These are phyloP conservation scores for Danio jaintianensis DNA, from an alignment of 2,797 vertebrate genomes.

Conservation along the genomic window DNA sequence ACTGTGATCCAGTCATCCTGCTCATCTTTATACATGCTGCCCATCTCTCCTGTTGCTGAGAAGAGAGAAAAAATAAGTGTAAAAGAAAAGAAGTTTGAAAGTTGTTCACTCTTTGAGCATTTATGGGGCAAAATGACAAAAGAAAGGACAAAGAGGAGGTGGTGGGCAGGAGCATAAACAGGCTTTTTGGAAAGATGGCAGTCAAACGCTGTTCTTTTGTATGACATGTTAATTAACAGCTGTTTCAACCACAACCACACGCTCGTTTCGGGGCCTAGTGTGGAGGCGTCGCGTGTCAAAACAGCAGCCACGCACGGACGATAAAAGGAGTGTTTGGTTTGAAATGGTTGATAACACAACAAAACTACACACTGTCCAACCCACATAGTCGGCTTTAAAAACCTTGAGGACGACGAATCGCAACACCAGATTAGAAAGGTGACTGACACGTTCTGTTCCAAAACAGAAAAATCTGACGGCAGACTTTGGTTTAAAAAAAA, in stretches of 20 bases:
- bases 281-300: slow-evolving; percentile 58
- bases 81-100: neutral
- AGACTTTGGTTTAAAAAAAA: neutral
- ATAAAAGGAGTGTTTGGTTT: slow-evolving; percentile 52
- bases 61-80: slow-evolving; percentile 39
- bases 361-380: slow-evolving; percentile 18
- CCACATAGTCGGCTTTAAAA: slow-evolving; percentile 15
- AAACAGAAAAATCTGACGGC: slow-evolving; percentile 6
- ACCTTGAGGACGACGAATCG: neutral
- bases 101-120: neutral
- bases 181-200: slow-evolving; percentile 44
- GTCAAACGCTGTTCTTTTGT: slow-evolving; percentile 49
- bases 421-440: slow-evolving; percentile 20
- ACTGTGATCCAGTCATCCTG: slow-evolving; percentile 83
- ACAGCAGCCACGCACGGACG: slow-evolving; percentile 48
- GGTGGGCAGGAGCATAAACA: slow-evolving; percentile 11
- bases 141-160: neutral
- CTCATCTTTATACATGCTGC: slow-evolving; percentile 78
- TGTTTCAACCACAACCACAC: slow-evolving; percentile 43
- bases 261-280: slow-evolving; percentile 38
- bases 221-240: slow-evolving; percentile 57
- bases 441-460: slow-evolving; percentile 5
- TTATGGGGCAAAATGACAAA: neutral
- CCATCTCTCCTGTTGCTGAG: slow-evolving; percentile 72
- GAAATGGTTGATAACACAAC: slow-evolving; percentile 47